Base-by-base conservation (phyloP, 2,797 vertebrate species). In the Alauda arvensis region DNA sequence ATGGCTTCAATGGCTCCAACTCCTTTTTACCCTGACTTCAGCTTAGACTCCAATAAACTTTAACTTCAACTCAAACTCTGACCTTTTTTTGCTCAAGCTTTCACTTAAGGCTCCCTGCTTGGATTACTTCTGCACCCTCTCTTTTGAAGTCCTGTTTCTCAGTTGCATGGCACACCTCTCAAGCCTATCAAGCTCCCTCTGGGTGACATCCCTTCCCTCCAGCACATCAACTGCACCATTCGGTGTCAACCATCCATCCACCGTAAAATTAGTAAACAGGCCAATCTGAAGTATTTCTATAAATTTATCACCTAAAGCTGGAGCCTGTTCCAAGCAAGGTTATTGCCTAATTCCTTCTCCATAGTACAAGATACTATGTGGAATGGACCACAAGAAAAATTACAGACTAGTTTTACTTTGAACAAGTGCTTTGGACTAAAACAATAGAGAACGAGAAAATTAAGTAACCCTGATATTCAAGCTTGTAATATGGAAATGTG, bases 191-290 rank as follows among this genome's bases (percentile, higher is more conserved):
- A 45, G 12, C 8, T 39, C 23, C 29, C 10, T 24, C 43, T 45
- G 59, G 24, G 25, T 15, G n/a, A 29, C 6, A 20, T 33, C 13
- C 23, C 9, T 13, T 57, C 45, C 39, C 14, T 34, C 29, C 45
- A 46, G 25, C 3, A 4, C 20, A 4, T 10, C 0, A 0, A 11
- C 28, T 28, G 8, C 9, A 28, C 26, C 2, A 0, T 21, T 52
- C 0, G 0, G 5, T 46, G 18, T 26, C 20, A 40, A 46, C 20
- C 10, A 31, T 59, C 17, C 17, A 31, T 59, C 17, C 17, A 26
- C 18, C 20, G 23, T 8, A 65, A 71, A 65, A 59, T 65, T 9
- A 55, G 55, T 10, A 39, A 75, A 40, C 4, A 24, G 2, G 9
- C 4, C 0, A 0, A 53, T 10, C 13, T 21, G 28, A 67, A 83